Evolutionary conservation across 2,888 invertebrate genomes (phyloP).

Genomic region (Brenthis ino): DNA sequence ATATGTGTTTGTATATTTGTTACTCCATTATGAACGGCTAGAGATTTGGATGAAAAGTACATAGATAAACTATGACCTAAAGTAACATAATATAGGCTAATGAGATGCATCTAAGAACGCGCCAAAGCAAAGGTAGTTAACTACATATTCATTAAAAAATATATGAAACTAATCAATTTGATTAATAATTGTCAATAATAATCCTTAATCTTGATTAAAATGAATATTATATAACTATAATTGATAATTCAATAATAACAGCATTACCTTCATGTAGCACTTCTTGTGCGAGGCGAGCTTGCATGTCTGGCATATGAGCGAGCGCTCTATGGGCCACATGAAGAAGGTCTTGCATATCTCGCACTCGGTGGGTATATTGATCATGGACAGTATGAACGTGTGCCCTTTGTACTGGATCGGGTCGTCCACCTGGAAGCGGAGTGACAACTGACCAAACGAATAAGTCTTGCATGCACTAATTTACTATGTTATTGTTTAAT

Average conservation of each 20-base stretch:
- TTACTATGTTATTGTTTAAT: constrained; percentile 17
- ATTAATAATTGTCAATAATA: neutral
- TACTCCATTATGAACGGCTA: no score
- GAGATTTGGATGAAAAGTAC: no score
- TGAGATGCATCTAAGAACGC: no score
- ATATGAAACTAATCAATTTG: neutral
- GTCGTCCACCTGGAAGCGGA: constrained; percentile 81
- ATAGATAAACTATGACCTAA: no score
- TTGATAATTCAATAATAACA: neutral
- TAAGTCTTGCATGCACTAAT: constrained; percentile 36
- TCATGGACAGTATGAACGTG: constrained; percentile 92
- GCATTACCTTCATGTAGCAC: constrained; percentile 89
- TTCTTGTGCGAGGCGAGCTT: constrained; percentile 97
- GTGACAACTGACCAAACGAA: constrained; percentile 39
- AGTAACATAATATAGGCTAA: no score
- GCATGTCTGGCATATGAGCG: constrained; percentile 89
- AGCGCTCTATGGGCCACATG: constrained; percentile 97
- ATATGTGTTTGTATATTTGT: no score
- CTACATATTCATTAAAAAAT: neutral
- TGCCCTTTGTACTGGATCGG: constrained; percentile 90
- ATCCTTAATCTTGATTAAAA: no score
- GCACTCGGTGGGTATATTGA: constrained; percentile 97
- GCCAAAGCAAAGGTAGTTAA: neutral
- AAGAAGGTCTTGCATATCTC: constrained; percentile 96
- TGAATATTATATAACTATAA: neutral